Conservation (phyloP, 1,140 invertebrate genomes). For the Zaprionus lachaisei region DNA sequence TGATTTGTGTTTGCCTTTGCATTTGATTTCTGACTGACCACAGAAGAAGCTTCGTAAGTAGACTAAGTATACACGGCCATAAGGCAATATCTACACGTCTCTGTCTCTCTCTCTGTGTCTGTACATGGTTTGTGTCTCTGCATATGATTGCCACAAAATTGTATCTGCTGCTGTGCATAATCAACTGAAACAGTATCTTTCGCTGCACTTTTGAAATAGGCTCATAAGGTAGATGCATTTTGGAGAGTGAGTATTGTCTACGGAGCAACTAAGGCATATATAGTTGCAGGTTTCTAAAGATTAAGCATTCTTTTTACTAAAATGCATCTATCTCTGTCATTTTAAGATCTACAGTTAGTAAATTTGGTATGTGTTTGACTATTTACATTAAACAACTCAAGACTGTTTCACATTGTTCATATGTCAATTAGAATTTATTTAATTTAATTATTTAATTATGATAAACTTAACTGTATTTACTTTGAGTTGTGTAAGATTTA, state of each 20-base stretch:
- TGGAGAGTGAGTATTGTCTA: neutral
- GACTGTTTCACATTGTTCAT: neutral
- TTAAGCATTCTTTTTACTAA: neutral
- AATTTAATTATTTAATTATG: too few relatives aligned
- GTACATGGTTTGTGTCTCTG: conserved; percentile 30
- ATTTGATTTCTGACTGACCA: conserved; percentile 71
- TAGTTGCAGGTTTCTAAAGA: neutral
- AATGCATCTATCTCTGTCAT: neutral
- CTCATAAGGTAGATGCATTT: neutral
- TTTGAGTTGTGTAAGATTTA: too few relatives aligned
- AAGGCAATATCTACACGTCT: conserved; percentile 7
- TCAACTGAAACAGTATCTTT: conserved; percentile 67
- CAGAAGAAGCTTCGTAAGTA: conserved; percentile 20
- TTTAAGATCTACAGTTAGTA: neutral
- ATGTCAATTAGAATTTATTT: neutral
- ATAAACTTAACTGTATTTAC: neutral
- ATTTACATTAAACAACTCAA: neutral
- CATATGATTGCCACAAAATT: conserved; percentile 43
- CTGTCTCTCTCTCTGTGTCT: conserved; percentile 5
- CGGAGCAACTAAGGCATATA: neutral
- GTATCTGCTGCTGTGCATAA: conserved; percentile 74
- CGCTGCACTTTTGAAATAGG: neutral
- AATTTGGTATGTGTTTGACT: neutral
- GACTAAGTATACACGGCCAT: conserved; percentile 22
- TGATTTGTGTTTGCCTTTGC: conserved; percentile 46